Base-by-base conservation (phyloP, 2,888 invertebrate species). In the Heliconius charithonia region DNA sequence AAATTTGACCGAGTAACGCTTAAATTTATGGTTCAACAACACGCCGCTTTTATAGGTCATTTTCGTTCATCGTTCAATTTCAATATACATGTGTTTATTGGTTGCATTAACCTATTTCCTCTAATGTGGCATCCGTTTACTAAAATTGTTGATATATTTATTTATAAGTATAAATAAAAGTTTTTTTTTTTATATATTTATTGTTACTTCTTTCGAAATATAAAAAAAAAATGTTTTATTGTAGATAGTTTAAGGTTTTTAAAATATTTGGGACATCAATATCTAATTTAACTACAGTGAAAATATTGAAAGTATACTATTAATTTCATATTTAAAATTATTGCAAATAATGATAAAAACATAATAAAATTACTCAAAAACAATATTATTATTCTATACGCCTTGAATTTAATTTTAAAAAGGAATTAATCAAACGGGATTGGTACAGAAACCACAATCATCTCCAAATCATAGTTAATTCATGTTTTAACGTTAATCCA, bases 1-100 rank as follows among this genome's bases (percentile, higher is more conserved):
- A 85, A 80, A 81, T 75, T 80, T 76, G 73, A 81, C 77, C 80
- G 79, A 82, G 79, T 77, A 78, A 79, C 76, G 75, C 79, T 83
- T 67, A 75, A 81, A 81, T 80, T 83, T 81, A 83, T 81, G 79
- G 78, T 72, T 75, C 22, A 79, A 72, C 74, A 79, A 81, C 78
- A 79, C 65, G 73, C 70, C 70, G 74, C 51, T 78, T 82, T 81
- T 81, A 81, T 79, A 75, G 79, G 67, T 78, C 80, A 75, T 82
- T 74, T 74, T 82, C 73, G 75, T 41, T 74, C 63, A 74, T 65
- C 74, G 76, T 77, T 75, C 41, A 78, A 80, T 78, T 81, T 80
- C 81, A 78, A 80, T 81, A 78, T 80, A 70, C 69, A 62, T 75
- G 41, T 75, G 79, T 79, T 80, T 80, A 80, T 77, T 80, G 65